Evolutionary conservation across 2,797 vertebrate species (phyloP).

Genomic region (Nothura maculosa): DNA sequence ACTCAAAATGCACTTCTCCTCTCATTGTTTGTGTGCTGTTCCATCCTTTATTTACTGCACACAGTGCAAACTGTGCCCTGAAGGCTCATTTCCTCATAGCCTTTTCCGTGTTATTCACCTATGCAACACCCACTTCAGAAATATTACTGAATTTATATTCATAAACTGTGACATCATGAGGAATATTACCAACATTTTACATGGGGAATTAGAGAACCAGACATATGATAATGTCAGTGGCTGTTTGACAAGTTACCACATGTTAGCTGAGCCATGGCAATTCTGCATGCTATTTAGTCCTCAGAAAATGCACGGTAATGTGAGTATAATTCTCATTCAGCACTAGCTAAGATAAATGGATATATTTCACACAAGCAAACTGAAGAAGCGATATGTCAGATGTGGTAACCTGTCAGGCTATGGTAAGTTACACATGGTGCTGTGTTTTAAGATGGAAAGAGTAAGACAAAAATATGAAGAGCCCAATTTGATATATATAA

Average conservation of each 20-base stretch:
- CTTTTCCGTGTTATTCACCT: constrained; percentile 11
- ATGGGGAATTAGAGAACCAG: constrained; percentile 36
- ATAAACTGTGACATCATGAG: neutral
- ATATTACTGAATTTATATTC: constrained; percentile 6
- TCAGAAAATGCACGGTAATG: constrained; percentile 23
- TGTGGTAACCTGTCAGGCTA: constrained; percentile 9
- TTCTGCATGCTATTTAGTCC: constrained; percentile 12
- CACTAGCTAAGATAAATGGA: constrained; percentile 8
- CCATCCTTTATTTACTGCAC: constrained; percentile 33
- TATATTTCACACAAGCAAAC: constrained; percentile 20
- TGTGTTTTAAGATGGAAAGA: constrained; percentile 4
- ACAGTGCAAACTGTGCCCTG: constrained; percentile 12
- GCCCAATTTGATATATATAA: neutral
- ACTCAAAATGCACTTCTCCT: neutral
- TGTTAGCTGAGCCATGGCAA: constrained; percentile 37
- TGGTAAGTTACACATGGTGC: neutral
- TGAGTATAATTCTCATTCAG: neutral
- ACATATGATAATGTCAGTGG: neutral
- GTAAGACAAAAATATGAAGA: neutral
- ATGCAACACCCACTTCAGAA: neutral
- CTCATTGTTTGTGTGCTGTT: neutral
- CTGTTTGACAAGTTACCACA: constrained; percentile 2
- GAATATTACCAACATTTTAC: neutral
- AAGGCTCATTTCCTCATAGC: constrained; percentile 6
- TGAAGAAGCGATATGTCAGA: neutral